Evolutionary conservation across 2,888 invertebrate genomes (phyloP).

Genomic region (Drosophila paracracens): DNA sequence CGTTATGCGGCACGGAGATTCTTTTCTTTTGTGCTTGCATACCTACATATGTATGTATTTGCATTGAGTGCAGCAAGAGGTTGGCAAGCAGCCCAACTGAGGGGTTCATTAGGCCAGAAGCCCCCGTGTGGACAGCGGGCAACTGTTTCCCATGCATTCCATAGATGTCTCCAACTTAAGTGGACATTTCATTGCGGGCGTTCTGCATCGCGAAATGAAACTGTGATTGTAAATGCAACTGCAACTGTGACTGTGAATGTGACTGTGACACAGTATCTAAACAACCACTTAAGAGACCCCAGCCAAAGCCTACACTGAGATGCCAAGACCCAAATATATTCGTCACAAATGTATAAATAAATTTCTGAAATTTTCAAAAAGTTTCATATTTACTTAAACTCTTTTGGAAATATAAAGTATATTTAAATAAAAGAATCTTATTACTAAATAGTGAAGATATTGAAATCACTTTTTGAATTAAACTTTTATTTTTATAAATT

Average conservation of each 20-base stretch:
- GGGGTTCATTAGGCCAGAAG: constrained; percentile 28
- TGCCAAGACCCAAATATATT: neutral
- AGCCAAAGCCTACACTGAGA: neutral
- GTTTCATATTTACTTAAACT: neutral
- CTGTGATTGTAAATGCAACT: neutral
- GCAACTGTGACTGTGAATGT: neutral
- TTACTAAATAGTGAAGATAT: neutral
- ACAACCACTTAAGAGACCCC: constrained; percentile 1
- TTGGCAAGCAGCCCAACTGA: constrained; percentile 12
- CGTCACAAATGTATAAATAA: neutral
- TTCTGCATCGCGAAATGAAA: constrained; percentile 1
- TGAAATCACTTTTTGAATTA: neutral
- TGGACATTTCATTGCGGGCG: constrained; percentile 1
- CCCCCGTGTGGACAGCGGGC: constrained; percentile 6
- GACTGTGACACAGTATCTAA: neutral
- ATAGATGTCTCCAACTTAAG: constrained; percentile 2
- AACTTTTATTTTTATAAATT: neutral
- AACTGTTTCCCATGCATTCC: constrained; percentile 10
- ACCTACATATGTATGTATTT: neutral
- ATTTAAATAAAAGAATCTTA: neutral
- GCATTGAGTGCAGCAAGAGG: constrained; percentile 9
- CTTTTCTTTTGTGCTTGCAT: neutral
- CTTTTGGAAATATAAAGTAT: neutral
- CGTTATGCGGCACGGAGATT: neutral
- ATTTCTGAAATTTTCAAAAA: neutral